phyloP scores from a whole-genome alignment of 2,113 vertebrate genomes.

The Bufo gargarizans region DNA sequence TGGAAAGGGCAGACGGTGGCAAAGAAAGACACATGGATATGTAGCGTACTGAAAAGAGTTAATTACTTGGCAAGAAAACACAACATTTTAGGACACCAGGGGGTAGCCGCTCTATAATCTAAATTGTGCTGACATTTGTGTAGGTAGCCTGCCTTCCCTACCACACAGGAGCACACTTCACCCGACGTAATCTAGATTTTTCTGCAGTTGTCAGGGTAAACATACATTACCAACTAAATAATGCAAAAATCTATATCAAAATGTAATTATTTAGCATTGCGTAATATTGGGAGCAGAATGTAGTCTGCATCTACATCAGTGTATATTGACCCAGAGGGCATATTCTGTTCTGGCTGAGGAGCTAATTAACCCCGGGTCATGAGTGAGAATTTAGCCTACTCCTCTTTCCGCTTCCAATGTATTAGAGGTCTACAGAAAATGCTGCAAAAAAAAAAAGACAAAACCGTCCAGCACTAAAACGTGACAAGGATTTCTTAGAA shows the following conservation, averaged over 20 bases:
- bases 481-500: neutral
- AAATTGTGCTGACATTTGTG: slow-evolving; percentile 31
- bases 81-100: slow-evolving; percentile 58
- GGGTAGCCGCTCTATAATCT: slow-evolving; percentile 53
- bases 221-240: slow-evolving; percentile 53
- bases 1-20: slow-evolving; percentile 66
- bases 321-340: slow-evolving; percentile 55
- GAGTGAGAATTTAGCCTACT: slow-evolving; percentile 58
- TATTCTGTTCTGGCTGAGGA: slow-evolving; percentile 59
- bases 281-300: slow-evolving; percentile 49
- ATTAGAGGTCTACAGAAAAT: slow-evolving; percentile 34
- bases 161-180: slow-evolving; percentile 29
- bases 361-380: slow-evolving; percentile 59
- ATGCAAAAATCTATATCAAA: slow-evolving; percentile 54
- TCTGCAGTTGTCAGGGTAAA: slow-evolving; percentile 49
- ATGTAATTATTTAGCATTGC: slow-evolving; percentile 56
- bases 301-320: slow-evolving; percentile 47
- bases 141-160: slow-evolving; percentile 8
- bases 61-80: slow-evolving; percentile 68
- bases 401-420: slow-evolving; percentile 49
- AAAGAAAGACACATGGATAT: slow-evolving; percentile 66
- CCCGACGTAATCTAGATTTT: slow-evolving; percentile 14
- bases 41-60: slow-evolving; percentile 74
- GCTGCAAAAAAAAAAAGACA: slow-evolving; percentile 1
- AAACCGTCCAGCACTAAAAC: slow-evolving; percentile 2